These are phyloP conservation scores for Etheostoma spectabile DNA, from an alignment of 2,113 vertebrate species.

Conservation along the genomic window DNA sequence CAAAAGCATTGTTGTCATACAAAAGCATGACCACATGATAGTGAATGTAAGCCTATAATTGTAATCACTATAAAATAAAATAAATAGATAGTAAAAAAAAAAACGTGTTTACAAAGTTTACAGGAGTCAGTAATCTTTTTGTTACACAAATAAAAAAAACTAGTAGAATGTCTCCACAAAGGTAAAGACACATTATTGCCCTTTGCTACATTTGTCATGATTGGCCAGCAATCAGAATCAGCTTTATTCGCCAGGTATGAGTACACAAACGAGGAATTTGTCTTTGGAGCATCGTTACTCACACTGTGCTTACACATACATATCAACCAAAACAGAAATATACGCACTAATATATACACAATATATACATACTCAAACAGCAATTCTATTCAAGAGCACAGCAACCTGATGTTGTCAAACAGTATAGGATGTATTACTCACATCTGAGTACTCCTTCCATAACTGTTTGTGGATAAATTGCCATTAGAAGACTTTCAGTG, in stretches of 20 bases:
- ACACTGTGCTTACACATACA: no score
- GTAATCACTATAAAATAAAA: not conserved
- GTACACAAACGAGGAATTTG: no score
- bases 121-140: not conserved
- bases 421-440: not conserved
- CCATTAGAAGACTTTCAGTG: not conserved
- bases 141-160: not conserved
- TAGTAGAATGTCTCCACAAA: not conserved
- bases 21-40: not conserved
- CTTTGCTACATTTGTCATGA: not conserved
- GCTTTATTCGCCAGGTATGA: no score
- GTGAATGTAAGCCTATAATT: not conserved
- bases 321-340: no score
- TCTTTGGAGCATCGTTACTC: no score
- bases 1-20: not conserved
- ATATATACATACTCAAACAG: no score
- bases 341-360: no score
- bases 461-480: not conserved
- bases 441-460: not conserved
- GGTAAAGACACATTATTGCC: no score
- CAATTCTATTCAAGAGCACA: not conserved
- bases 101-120: not conserved
- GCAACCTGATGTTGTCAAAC: not conserved
- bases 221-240: no score
- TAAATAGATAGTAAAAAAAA: not conserved